Base-by-base conservation (phyloP, 2,888 invertebrate genomes). In the Camptogramma bilineatum region DNA sequence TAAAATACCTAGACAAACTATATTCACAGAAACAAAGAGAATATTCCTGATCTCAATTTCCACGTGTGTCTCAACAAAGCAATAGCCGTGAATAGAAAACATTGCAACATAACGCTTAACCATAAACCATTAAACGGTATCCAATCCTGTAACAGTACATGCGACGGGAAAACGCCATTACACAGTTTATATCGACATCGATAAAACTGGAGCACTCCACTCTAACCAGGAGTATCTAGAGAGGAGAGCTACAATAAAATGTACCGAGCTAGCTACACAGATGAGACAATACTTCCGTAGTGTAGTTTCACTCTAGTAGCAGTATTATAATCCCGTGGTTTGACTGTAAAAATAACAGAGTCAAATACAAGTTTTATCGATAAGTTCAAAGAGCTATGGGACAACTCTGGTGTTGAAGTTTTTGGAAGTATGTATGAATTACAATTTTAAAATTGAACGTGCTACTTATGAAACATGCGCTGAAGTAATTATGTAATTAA, bases 211-310 rank as follows among this genome's bases (percentile, higher is more conserved):
- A 73, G 68, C 54, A 66, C 81, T 74, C 81, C 82, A 82, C 86
- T 81, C 73, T 77, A 80, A 76, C 75, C 83, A 82, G 86, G 82
- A 86, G 88, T 89, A 91, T 90, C 90, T 87, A 87, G 87, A 89
- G 90, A 88, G 85, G 86, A 85, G 84, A 87, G 90, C 88, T 91
- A 91, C 91, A 92, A 91, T 93, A 92, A 93, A 93, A 92, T 90
- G 91, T 93, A 91, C 90, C 87, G 82, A 88, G 89, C 90, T 88
- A 88, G 91, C 89, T 91, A 89, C 90, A 53, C 39, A 53, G 60
- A 60, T 34, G 16, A 52, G 24, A 21, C 16, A 34, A 24, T 47
- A 21, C 13, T 18, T 7, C 17, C 21, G 1, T 19, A 5, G 18
- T 16, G 46, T 19, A 34, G 21, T 17, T 60, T 60, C 60, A 60